Conservation (phyloP, 1,140 invertebrate genomes). For the Drosophila carrolli region DNA sequence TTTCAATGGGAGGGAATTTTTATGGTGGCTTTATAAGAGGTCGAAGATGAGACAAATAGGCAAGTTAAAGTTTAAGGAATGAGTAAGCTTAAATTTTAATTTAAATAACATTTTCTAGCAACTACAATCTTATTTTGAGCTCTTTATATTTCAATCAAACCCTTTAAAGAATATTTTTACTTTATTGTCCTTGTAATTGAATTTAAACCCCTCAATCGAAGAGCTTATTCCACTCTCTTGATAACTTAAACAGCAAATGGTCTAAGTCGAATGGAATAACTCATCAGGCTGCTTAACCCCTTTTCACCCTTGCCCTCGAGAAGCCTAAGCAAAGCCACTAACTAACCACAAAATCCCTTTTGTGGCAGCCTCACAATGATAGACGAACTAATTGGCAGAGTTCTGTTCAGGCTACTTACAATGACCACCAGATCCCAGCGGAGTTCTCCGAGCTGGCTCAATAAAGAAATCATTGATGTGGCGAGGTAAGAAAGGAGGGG, state of each 20-base stretch:
- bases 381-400: conserved; percentile 69
- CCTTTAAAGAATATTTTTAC: neutral
- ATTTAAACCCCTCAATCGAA: neutral
- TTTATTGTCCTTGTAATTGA: neutral
- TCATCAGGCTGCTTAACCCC: conserved; percentile 25
- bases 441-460: conserved; percentile 57
- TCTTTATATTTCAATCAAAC: neutral
- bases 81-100: too few relatives aligned
- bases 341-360: conserved; percentile 75
- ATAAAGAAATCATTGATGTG: conserved; percentile 71
- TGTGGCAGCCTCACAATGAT: conserved; percentile 44
- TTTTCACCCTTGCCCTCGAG: conserved; percentile 5
- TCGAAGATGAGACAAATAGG: neutral
- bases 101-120: too few relatives aligned
- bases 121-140: too few relatives aligned
- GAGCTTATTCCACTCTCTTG: neutral
- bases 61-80: too few relatives aligned
- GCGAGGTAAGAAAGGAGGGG: conserved; percentile 10
- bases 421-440: conserved; percentile 42
- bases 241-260: conserved; percentile 4
- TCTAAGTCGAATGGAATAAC: conserved; percentile 7
- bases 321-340: conserved; percentile 55
- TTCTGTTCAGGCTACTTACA: conserved; percentile 51
- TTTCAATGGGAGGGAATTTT: neutral
- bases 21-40: neutral